A percentile compares a stretch with the other conserved stretches of the same genome.
Evolutionary conservation across 2,113 vertebrate species (phyloP).

Genomic region (Erpornis zantholeuca): DNA sequence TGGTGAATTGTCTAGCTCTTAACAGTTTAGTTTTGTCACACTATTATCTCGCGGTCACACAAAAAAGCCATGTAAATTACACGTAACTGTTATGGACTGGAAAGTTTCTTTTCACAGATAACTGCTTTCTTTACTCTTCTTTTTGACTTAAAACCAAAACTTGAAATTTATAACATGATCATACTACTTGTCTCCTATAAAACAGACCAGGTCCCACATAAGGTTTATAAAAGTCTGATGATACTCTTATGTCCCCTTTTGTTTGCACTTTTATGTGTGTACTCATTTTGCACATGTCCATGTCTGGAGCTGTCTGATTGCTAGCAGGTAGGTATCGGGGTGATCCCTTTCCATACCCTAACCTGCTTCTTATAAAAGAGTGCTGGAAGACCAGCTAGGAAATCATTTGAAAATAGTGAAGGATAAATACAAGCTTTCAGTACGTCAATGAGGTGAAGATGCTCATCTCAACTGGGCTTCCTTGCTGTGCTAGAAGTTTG

Average conservation of each 20-base stretch:
- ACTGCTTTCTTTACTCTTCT: neutral
- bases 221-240: neutral
- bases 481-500: neutral
- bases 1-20: neutral
- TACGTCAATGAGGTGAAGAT: neutral
- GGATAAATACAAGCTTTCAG: neutral
- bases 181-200: neutral
- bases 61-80: too few relatives aligned
- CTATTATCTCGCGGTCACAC: neutral
- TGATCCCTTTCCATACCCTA: neutral
- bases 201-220: neutral
- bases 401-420: neutral
- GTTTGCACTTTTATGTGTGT: neutral
- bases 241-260: neutral
- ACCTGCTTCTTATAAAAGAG: neutral
- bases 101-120: neutral
- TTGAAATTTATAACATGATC: neutral
- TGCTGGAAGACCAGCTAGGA: neutral
- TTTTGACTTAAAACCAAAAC: neutral
- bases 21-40: neutral
- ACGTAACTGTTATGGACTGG: neutral
- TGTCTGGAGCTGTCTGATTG: neutral
- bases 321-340: neutral
- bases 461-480: rapidly evolving
- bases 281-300: rapidly evolving